Percentiles rank a stretch among this genome's conserved stretches.
Conservation (phyloP, 2,888 invertebrate genomes). For the Synanthedon vespiformis region DNA sequence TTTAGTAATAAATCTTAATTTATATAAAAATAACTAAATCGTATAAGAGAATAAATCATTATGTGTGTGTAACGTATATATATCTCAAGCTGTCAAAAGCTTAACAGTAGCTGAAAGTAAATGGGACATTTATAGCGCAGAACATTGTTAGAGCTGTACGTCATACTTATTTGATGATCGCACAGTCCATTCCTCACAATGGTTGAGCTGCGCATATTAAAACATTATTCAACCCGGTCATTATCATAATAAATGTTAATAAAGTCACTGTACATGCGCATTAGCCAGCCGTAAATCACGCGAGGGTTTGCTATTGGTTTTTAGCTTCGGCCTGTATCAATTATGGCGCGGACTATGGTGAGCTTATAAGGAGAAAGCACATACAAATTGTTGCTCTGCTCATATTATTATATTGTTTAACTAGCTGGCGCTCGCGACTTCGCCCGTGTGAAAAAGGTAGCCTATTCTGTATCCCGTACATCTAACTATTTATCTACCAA, state of each 20-base stretch:
- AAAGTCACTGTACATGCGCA: conserved; percentile 56
- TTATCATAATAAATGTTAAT: conserved; percentile 68
- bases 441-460: too few relatives aligned
- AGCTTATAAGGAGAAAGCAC: neutral
- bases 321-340: conserved; percentile 52
- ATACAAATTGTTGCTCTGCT: neutral
- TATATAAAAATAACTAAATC: too few relatives aligned
- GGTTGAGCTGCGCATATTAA: conserved; percentile 32
- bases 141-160: too few relatives aligned
- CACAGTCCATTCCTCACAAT: neutral
- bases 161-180: conserved; percentile 5
- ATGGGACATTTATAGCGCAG: neutral
- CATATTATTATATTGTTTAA: too few relatives aligned
- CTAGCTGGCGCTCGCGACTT: too few relatives aligned
- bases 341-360: conserved; percentile 47
- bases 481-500: too few relatives aligned
- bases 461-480: too few relatives aligned
- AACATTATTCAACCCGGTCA: conserved; percentile 48
- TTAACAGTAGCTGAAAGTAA: too few relatives aligned
- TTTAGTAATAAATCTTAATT: too few relatives aligned
- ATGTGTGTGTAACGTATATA: too few relatives aligned
- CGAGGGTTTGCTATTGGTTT: conserved; percentile 53
- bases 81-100: too few relatives aligned
- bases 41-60: too few relatives aligned
- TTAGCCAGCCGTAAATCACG: conserved; percentile 56